phyloP scores from a whole-genome alignment of 2,797 vertebrate species.

The Neosalanx taihuensis region DNA sequence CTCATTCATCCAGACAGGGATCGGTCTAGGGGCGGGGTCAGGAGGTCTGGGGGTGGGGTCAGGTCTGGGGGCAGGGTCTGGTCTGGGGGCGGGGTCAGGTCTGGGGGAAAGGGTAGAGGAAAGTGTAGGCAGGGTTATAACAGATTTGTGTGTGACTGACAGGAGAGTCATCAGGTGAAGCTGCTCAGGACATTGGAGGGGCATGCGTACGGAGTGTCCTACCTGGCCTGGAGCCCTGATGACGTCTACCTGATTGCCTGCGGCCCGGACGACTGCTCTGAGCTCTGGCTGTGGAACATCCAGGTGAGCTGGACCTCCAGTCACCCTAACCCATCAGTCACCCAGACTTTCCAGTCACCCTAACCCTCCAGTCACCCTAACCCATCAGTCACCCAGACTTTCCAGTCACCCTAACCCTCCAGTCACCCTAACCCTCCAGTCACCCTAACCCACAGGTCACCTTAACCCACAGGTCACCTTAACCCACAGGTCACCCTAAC shows the following conservation, averaged over 20 bases:
- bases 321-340: neutral
- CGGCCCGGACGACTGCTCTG: constrained; percentile 96
- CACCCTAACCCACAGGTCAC: too few relatives aligned
- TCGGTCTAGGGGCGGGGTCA: neutral
- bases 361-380: too few relatives aligned
- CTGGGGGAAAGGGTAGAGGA: neutral
- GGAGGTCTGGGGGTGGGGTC: too few relatives aligned
- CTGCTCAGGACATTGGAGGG: constrained; percentile 93
- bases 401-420: too few relatives aligned
- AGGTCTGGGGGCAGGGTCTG: too few relatives aligned
- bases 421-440: too few relatives aligned
- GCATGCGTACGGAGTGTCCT: constrained; percentile 94
- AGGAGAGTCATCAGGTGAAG: constrained; percentile 94
- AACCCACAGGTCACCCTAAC: too few relatives aligned
- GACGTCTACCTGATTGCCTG: constrained; percentile 94
- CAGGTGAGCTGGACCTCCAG: constrained; percentile 71
- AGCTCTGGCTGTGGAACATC: constrained; percentile 97
- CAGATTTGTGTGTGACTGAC: constrained; percentile 5
- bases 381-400: too few relatives aligned
- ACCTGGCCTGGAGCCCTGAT: constrained; percentile 96
- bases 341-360: too few relatives aligned
- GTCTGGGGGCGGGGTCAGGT: too few relatives aligned
- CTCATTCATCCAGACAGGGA: neutral
- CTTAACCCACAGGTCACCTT: too few relatives aligned
- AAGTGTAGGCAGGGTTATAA: neutral